phyloP scores from a whole-genome alignment of 2,113 vertebrate species.

The Sinosuthora webbiana region DNA sequence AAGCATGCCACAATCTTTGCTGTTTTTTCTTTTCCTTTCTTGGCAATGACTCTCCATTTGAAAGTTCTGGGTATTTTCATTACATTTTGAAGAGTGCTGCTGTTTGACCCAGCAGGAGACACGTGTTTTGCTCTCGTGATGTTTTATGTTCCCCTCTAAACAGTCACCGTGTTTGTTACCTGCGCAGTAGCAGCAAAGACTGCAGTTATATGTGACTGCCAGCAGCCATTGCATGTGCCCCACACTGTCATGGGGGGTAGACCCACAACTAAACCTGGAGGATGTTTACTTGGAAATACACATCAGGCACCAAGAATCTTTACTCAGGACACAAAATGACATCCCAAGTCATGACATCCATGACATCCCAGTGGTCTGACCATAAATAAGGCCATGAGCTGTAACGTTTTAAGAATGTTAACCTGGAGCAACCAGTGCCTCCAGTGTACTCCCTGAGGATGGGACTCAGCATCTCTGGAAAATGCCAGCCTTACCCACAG shows the following conservation, averaged over 20 bases:
- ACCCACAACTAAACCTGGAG: neutral
- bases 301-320: neutral
- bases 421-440: neutral
- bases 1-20: neutral
- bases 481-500: neutral
- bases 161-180: fast-evolving
- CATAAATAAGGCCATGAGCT: neutral
- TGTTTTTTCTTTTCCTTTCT: neutral
- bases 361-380: neutral
- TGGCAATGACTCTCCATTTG: neutral
- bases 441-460: neutral
- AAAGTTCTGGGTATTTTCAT: neutral
- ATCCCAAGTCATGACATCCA: neutral
- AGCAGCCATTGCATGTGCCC: neutral
- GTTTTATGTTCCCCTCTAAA: neutral
- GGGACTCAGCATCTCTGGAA: neutral
- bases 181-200: neutral
- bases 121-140: neutral
- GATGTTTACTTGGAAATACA: neutral
- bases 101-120: neutral
- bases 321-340: neutral
- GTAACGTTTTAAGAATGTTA: neutral
- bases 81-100: neutral
- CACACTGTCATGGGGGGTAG: neutral
- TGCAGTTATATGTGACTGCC: neutral